Evolutionary conservation across 2,113 vertebrate species (phyloP), one percentile per base, ranked within the genome.

Genomic region (Phalacrocorax pelagicus): DNA sequence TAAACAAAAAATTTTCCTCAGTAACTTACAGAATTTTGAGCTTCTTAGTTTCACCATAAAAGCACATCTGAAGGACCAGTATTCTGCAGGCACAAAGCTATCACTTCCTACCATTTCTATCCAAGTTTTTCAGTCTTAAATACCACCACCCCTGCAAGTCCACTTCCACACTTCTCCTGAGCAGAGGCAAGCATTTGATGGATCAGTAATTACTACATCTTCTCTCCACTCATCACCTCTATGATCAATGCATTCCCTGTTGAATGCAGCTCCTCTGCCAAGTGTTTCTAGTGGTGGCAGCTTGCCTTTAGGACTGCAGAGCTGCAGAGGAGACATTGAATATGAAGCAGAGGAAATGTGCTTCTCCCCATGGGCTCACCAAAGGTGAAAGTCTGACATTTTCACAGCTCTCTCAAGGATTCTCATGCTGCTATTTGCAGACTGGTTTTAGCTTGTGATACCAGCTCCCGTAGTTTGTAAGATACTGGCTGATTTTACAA

Each of bases 21-120:
- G 4, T 18, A 96, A 65, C 52, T 77, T 44, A 11, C 29, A 81
- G 49, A 84, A 84, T 54, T 80, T 79, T 2, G 5, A 69, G 57
- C 77, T 81, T n/a, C 75, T 67, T 34, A 2, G 2, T 87, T 89
- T 87, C 66, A 70, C 70, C 78, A 73, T 88, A 85, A 94, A 92
- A 94, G 49, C 52, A 72, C 86, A 90, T 85, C 46, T 89, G 62
- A 95, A 79, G 62, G 46, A 87, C 34, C 36, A 57, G 15, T 46
- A 71, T 69, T 89, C 52, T 34, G 61, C 58, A 87, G 65, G 54
- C 94, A 91, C 52, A 36, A 83, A 93, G 38, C 93, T 97, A 66
- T 70, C 95, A 92, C 93, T 92, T 97, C 92, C 95, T 81, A 93
- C 85, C 62, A 74, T 30, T 36, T 69, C 74, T 51, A 36, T 17